Conservation (phyloP, 2,888 invertebrate genomes). For the Orthosia gothica region DNA sequence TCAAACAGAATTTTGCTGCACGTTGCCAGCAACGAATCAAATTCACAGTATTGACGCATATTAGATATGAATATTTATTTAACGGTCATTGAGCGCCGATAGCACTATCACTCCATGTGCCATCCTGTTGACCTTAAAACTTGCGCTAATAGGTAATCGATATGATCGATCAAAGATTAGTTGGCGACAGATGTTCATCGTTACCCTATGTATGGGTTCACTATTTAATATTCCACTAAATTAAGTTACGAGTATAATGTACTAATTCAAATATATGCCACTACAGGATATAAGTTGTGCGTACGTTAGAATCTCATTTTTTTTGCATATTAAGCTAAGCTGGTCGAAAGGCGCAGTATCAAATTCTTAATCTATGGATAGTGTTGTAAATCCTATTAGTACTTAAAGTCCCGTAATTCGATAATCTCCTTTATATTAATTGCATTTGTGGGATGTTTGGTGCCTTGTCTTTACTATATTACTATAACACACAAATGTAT, state of each 20-base stretch:
- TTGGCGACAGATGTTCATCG: constrained; percentile 5
- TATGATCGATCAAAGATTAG: constrained; percentile 30
- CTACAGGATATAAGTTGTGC: neutral
- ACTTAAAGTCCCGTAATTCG: neutral
- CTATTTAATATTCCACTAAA: neutral
- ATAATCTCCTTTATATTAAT: constrained; percentile 28
- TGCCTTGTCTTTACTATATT: neutral
- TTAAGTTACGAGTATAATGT: neutral
- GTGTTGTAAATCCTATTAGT: constrained; percentile 28
- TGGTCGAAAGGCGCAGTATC: constrained; percentile 14
- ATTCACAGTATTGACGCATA: constrained; percentile 29
- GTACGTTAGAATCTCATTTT: neutral
- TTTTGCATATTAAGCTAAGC: neutral
- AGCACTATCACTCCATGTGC: constrained; percentile 40
- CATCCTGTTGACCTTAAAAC: constrained; percentile 37
- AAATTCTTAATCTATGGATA: constrained; percentile 25
- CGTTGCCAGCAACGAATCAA: constrained; percentile 4
- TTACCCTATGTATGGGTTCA: neutral
- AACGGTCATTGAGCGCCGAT: constrained; percentile 40
- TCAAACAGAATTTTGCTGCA: constrained; percentile 20
- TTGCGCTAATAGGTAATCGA: constrained; percentile 36
- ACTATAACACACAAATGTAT: neutral
- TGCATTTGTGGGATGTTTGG: neutral
- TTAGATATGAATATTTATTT: constrained; percentile 21
- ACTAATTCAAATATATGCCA: neutral